Percentiles rank a stretch among this genome's conserved stretches.
Evolutionary conservation across 2,113 vertebrate genomes (phyloP).

Genomic region (Dasyurus viverrinus): DNA sequence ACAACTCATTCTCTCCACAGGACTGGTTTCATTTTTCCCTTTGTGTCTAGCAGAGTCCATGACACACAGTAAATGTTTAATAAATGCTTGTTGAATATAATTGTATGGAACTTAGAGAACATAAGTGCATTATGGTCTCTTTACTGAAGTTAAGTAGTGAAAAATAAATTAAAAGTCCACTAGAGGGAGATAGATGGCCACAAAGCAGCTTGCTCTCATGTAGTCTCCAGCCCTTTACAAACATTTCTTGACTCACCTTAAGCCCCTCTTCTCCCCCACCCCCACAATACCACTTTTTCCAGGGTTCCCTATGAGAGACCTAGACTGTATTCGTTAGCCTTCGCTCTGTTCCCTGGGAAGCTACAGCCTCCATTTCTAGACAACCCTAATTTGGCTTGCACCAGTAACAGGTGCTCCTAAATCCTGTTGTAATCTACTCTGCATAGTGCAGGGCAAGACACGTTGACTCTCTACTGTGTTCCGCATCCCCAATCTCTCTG

Average conservation of each 20-base stretch:
- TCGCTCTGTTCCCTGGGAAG: neutral
- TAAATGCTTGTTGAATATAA: neutral
- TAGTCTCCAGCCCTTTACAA: neutral
- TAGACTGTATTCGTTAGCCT: neutral
- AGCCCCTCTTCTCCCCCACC: neutral
- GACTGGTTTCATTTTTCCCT: neutral
- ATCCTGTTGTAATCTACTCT: neutral
- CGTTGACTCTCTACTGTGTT: neutral
- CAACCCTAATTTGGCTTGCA: neutral
- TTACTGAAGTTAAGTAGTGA: neutral
- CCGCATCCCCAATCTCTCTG: neutral
- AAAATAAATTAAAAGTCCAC: neutral
- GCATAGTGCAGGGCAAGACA: neutral
- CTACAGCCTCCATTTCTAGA: neutral
- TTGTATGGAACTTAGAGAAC: neutral
- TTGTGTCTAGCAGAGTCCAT: neutral
- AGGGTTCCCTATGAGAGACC: accelerated
- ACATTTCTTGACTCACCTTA: neutral
- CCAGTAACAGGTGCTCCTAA: neutral
- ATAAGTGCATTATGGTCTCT: neutral
- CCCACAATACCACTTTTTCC: accelerated
- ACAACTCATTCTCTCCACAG: neutral
- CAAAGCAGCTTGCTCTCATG: neutral
- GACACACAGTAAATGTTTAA: neutral
- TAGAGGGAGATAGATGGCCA: neutral